These are phyloP conservation scores for Aphrocallistes beatrix DNA, from an alignment of 37 sponge, comb jelly and placozoan genomes.

Conservation along the genomic window DNA sequence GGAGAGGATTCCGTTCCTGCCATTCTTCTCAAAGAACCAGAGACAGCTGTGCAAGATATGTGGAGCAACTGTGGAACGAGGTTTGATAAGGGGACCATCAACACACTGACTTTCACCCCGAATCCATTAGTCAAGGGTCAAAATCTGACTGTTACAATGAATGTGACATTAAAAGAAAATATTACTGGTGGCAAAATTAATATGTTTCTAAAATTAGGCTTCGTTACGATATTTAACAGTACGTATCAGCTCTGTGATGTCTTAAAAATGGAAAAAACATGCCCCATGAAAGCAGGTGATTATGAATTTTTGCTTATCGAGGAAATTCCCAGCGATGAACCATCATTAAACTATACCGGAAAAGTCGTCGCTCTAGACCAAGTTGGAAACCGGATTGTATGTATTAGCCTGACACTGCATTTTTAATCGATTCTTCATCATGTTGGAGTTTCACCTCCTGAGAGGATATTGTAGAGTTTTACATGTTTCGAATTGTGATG, in stretches of 20 bases:
- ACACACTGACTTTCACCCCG: conserved; percentile 31
- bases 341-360: background rate
- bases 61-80: conserved; percentile 43
- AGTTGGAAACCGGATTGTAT: background rate
- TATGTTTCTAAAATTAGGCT: background rate
- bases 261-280: background rate
- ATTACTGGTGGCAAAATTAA: background rate
- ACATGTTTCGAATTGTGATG: no score
- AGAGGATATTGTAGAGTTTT: no score
- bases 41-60: conserved; percentile 22
- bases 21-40: background rate
- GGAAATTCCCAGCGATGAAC: background rate
- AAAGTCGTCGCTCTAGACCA: background rate
- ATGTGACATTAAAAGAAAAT: background rate
- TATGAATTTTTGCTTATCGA: background rate
- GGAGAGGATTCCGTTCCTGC: background rate
- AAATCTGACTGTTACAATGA: conserved; percentile 8
- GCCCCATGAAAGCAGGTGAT: background rate
- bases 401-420: background rate
- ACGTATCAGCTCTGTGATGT: background rate
- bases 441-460: no score
- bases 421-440: no score
- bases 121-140: conserved; percentile 39
- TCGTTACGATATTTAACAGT: background rate
- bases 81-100: conserved; percentile 24